A percentile compares a stretch with the other conserved stretches of the same genome.
Conservation (phyloP, 2,888 invertebrate genomes). For the Lithophane ornitopus region DNA sequence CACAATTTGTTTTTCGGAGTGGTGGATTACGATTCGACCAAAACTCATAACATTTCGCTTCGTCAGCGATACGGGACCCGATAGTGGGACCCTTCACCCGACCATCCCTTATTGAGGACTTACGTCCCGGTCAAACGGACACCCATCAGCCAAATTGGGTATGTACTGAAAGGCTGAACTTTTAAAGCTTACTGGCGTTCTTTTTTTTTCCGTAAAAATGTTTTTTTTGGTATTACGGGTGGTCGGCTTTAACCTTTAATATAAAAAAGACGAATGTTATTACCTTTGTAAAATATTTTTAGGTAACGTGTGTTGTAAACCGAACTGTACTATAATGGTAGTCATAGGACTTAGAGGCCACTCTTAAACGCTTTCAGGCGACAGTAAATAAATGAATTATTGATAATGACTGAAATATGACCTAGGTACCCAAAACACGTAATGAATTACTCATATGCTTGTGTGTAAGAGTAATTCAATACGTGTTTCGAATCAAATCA, state of each 20-base stretch:
- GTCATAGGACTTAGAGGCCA: no score
- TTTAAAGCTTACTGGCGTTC: conserved; percentile 16
- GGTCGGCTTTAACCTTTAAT: background rate
- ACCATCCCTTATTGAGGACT: conserved; percentile 48
- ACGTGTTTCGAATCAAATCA: background rate
- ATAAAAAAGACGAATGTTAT: background rate
- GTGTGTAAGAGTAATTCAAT: background rate
- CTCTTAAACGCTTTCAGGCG: background rate
- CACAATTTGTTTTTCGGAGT: conserved; percentile 48
- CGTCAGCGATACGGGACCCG: conserved; percentile 49
- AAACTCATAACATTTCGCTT: conserved; percentile 50
- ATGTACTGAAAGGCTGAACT: conserved; percentile 34
- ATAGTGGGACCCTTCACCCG: conserved; percentile 52
- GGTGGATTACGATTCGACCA: conserved; percentile 35
- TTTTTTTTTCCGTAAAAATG: conserved; percentile 19
- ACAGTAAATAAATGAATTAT: background rate
- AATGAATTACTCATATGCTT: background rate
- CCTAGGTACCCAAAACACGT: background rate
- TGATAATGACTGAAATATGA: no score
- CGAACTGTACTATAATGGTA: background rate
- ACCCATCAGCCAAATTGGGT: conserved; percentile 61
- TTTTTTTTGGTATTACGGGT: conserved; percentile 38
- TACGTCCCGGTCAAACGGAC: conserved; percentile 56
- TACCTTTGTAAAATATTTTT: background rate
- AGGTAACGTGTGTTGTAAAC: background rate